These are phyloP conservation scores for Aradus depressus DNA, from an alignment of 2,888 invertebrate genomes.

Conservation along the genomic window DNA sequence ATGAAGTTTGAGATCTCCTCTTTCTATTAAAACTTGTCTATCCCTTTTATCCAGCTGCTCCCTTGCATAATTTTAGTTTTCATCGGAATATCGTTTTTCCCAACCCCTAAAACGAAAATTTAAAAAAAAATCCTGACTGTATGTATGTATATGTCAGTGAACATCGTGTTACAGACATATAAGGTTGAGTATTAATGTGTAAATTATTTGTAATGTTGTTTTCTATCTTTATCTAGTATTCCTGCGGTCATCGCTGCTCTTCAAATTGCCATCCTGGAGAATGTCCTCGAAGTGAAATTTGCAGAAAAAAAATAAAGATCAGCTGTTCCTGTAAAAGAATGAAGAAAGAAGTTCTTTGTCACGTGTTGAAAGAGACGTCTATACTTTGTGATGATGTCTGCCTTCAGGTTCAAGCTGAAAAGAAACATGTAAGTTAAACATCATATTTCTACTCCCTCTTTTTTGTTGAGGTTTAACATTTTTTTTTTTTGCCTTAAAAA, in stretches of 20 bases:
- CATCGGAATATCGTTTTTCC: too few relatives aligned
- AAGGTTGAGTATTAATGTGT: neutral
- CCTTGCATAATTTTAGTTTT: too few relatives aligned
- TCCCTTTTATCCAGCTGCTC: too few relatives aligned
- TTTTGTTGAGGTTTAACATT: neutral
- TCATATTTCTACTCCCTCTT: neutral
- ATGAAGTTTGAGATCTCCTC: too few relatives aligned
- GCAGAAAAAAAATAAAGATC: slow-evolving; percentile 68
- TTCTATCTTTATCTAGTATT: slow-evolving; percentile 45
- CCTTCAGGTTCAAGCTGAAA: slow-evolving; percentile 44
- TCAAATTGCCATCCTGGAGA: slow-evolving; percentile 59
- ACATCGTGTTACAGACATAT: neutral
- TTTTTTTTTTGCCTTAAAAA: neutral
- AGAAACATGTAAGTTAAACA: slow-evolving; percentile 33
- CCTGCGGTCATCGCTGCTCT: slow-evolving; percentile 75
- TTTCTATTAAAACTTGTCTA: too few relatives aligned
- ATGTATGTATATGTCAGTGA: too few relatives aligned
- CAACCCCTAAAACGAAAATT: neutral
- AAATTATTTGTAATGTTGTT: neutral
- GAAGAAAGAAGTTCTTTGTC: slow-evolving; percentile 59
- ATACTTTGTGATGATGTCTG: slow-evolving; percentile 57
- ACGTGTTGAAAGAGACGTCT: slow-evolving; percentile 34
- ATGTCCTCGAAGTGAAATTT: slow-evolving; percentile 54
- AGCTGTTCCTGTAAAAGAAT: slow-evolving; percentile 66
- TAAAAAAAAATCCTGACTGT: neutral